Percentiles rank a stretch among this genome's conserved stretches.
Evolutionary conservation across 2,888 invertebrate genomes (phyloP).

Genomic region (Xestoiulus laeticollis): DNA sequence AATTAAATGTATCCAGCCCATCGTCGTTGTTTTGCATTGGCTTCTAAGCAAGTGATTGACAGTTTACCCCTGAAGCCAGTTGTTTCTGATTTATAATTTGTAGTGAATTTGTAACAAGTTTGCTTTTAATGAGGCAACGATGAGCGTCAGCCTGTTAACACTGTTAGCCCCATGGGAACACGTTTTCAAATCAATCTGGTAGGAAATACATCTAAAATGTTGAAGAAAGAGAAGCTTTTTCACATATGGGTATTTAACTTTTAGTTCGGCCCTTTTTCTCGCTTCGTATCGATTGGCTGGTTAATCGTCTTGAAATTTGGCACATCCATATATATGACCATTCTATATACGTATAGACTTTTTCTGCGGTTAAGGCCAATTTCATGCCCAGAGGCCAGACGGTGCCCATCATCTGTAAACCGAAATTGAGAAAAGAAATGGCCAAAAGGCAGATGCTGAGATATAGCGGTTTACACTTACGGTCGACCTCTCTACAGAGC

Average conservation of each 20-base stretch:
- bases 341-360: not conserved
- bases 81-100: not conserved
- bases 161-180: not conserved
- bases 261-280: not conserved
- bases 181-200: not conserved
- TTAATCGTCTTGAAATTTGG: slow-evolving; percentile 37
- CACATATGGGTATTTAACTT: not conserved
- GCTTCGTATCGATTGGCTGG: not conserved
- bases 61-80: not conserved
- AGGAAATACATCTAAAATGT: not conserved
- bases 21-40: not conserved
- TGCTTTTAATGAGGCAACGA: not conserved
- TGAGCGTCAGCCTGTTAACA: slow-evolving; percentile 13
- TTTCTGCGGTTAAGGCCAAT: slow-evolving; percentile 21
- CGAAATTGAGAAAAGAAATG: slow-evolving; percentile 37
- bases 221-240: not conserved
- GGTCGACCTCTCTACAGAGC: not conserved
- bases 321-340: slow-evolving; percentile 24
- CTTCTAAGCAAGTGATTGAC: not conserved
- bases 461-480: slow-evolving; percentile 24
- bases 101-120: not conserved
- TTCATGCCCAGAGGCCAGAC: slow-evolving; percentile 11
- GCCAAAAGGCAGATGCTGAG: slow-evolving; percentile 12
- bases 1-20: too few relatives aligned
- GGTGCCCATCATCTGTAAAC: slow-evolving; percentile 23